Conservation (phyloP, 2,797 vertebrate species). For the Sarcoramphus papa region DNA sequence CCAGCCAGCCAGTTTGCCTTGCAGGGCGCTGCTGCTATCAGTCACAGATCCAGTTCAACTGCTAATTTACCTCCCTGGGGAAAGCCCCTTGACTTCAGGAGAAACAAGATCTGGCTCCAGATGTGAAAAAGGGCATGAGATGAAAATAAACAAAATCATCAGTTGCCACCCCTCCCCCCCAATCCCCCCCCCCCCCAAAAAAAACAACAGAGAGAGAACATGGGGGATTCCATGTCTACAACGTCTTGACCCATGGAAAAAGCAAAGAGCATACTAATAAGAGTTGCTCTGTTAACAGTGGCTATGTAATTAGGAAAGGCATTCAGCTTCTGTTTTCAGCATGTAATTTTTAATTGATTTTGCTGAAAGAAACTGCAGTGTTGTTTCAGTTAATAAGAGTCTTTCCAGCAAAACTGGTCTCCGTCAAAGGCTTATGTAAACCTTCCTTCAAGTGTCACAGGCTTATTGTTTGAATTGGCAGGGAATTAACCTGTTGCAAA, state of each 20-base stretch:
- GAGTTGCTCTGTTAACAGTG: neutral
- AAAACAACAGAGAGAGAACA: neutral
- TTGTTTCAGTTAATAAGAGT: constrained; percentile 2
- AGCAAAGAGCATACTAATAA: neutral
- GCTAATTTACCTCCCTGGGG: neutral
- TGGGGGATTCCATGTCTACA: neutral
- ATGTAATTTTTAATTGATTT: constrained; percentile 27
- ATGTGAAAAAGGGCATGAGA: neutral
- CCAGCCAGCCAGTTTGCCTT: neutral
- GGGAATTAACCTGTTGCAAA: constrained; percentile 8
- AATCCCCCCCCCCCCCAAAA: neutral
- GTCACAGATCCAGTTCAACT: neutral
- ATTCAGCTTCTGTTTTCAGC: constrained; percentile 12
- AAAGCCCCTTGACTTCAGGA: neutral
- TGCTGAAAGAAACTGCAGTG: constrained; percentile 17
- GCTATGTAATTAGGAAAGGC: constrained; percentile 1
- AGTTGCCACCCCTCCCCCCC: too few relatives aligned
- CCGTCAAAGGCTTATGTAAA: constrained; percentile 8
- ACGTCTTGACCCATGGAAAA: neutral
- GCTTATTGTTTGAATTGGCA: neutral
- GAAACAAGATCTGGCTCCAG: constrained; percentile 3
- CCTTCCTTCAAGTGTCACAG: neutral
- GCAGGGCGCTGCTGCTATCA: neutral
- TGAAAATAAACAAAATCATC: neutral
- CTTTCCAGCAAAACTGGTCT: constrained; percentile 40